Percentiles rank a stretch among this genome's conserved stretches.
phyloP scores from a whole-genome alignment of 2,888 invertebrate genomes.

The Elegia similella region DNA sequence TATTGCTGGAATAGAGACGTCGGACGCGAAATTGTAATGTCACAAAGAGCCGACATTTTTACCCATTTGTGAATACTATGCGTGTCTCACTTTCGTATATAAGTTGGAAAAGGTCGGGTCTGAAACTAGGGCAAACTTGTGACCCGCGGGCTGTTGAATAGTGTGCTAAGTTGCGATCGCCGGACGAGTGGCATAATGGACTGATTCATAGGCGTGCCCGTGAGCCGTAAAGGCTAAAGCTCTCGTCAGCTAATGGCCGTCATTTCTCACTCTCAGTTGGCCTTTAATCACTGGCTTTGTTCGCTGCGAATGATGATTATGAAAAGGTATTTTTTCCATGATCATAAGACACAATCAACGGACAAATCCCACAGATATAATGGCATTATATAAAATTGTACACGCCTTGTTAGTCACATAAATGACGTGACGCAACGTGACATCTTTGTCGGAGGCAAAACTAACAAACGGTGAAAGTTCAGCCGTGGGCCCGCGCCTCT shows the following conservation, averaged over 20 bases:
- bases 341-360: constrained; percentile 18
- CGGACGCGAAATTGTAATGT: constrained; percentile 28
- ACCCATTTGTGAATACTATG: constrained; percentile 7
- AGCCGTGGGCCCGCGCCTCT: constrained; percentile 29
- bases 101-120: neutral
- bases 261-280: neutral
- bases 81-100: constrained; percentile 6
- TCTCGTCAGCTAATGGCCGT: neutral
- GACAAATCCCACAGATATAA: constrained; percentile 16
- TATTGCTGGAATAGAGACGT: constrained; percentile 31
- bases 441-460: constrained; percentile 56
- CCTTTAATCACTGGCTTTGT: neutral
- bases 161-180: constrained; percentile 36
- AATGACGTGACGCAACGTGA: constrained; percentile 55
- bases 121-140: constrained; percentile 12
- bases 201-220: constrained; percentile 35
- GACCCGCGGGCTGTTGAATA: constrained; percentile 29
- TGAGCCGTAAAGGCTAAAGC: constrained; percentile 15
- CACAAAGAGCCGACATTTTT: constrained; percentile 20
- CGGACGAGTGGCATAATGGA: constrained; percentile 32
- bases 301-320: neutral
- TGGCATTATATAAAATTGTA: constrained; percentile 42
- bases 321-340: neutral
- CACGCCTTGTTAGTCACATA: constrained; percentile 47
- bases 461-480: constrained; percentile 75